Conservation (phyloP, 2,113 vertebrate species). For the Anas platyrhynchos region DNA sequence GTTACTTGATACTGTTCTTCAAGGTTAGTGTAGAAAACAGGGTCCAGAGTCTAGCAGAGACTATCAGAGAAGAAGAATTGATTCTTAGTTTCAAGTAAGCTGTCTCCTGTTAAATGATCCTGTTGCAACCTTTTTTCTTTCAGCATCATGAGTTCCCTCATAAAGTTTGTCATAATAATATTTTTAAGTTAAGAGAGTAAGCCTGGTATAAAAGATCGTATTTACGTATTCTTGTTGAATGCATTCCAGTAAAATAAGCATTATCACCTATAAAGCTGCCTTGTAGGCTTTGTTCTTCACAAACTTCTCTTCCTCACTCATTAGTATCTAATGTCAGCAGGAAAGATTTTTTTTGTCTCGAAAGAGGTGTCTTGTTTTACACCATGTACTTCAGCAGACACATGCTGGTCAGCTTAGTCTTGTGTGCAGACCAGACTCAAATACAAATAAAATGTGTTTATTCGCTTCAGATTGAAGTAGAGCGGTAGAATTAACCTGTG, state of each 20-base stretch:
- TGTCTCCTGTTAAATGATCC: not conserved
- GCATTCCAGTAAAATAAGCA: not conserved
- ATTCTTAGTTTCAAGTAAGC: not conserved
- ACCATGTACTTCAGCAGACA: not conserved
- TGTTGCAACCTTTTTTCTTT: not conserved
- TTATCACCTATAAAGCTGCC: not conserved
- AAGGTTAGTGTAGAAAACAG: not conserved
- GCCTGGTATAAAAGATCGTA: not conserved
- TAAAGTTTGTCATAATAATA: not conserved
- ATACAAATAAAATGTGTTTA: not conserved
- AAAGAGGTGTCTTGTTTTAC: not conserved
- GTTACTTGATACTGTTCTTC: not conserved
- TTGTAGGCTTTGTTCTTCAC: not conserved
- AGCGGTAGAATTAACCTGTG: not conserved
- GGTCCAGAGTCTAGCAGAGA: not conserved
- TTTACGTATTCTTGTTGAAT: not conserved
- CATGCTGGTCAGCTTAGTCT: not conserved
- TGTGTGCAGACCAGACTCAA: not conserved
- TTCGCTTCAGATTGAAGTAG: not conserved
- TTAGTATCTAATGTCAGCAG: not conserved
- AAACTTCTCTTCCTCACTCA: not conserved
- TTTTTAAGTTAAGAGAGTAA: not conserved
- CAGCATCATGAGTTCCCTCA: not conserved
- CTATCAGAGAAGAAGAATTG: not conserved
- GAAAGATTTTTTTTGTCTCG: not conserved